Conservation (phyloP, 2,113 vertebrate species). For the Verasper variegatus region DNA sequence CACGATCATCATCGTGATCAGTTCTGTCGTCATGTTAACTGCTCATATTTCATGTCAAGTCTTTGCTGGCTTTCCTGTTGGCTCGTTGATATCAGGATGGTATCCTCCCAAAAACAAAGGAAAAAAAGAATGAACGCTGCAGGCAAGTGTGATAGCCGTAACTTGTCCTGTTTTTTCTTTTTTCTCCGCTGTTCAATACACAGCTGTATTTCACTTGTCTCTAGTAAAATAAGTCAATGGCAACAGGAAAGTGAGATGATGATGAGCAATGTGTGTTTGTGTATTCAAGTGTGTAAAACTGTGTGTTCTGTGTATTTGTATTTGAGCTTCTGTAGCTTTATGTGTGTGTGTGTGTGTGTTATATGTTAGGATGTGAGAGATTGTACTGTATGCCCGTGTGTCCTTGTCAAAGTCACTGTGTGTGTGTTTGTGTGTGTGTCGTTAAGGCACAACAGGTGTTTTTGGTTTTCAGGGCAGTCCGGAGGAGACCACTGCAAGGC, state of each 20-base stretch:
- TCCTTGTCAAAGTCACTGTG: constrained; percentile 50
- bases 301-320: constrained; percentile 52
- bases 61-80: constrained; percentile 85
- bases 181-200: constrained; percentile 37
- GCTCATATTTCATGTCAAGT: constrained; percentile 72
- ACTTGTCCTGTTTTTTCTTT: constrained; percentile 46
- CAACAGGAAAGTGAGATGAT: constrained; percentile 67
- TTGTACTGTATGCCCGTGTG: constrained; percentile 19
- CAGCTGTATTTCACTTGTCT: constrained; percentile 54
- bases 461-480: constrained; percentile 99
- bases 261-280: constrained; percentile 40
- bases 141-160: constrained; percentile 53
- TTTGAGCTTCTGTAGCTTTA: neutral
- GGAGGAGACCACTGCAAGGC: constrained; percentile 97
- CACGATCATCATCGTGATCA: constrained; percentile 61
- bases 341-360: constrained; percentile 8
- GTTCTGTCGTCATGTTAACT: constrained; percentile 44
- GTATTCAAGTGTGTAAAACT: constrained; percentile 58
- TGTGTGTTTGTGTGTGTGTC: constrained; percentile 79
- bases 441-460: constrained; percentile 98
- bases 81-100: constrained; percentile 25
- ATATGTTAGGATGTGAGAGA: neutral
- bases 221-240: constrained; percentile 66
- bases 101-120: constrained; percentile 1
- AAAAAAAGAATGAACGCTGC: constrained; percentile 45